Conservation (phyloP, 2,797 vertebrate species). For the Ceyx erithaca region DNA sequence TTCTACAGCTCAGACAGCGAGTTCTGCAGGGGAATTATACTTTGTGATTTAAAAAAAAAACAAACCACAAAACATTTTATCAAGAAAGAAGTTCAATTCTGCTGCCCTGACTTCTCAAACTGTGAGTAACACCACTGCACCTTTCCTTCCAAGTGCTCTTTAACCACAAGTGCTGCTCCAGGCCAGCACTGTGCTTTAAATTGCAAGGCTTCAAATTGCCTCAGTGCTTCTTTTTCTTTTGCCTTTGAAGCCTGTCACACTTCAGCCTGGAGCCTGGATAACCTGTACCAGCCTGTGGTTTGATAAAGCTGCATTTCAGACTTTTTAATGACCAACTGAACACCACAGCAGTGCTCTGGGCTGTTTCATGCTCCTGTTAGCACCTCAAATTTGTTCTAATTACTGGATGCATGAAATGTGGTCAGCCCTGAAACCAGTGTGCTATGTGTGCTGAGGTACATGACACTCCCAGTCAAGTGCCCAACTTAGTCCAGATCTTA, state of each 20-base stretch:
- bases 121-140: fast-evolving
- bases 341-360: background rate
- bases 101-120: background rate
- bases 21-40: background rate
- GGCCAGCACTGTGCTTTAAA: background rate
- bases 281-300: background rate
- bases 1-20: background rate
- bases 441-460: background rate
- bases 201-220: background rate
- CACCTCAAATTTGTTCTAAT: background rate
- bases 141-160: background rate
- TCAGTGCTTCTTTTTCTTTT: background rate
- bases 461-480: fast-evolving
- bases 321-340: background rate
- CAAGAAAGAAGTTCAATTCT: background rate
- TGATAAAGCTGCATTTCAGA: background rate
- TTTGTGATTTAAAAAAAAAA: background rate
- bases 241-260: constrained; percentile 4
- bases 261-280: background rate
- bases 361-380: background rate
- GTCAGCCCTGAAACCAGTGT: background rate
- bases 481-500: background rate
- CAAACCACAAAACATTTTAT: background rate
- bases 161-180: constrained; percentile 25
- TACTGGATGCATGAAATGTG: background rate